phyloP scores from a whole-genome alignment of 2,797 vertebrate genomes.

The Glyptemys insculpta region DNA sequence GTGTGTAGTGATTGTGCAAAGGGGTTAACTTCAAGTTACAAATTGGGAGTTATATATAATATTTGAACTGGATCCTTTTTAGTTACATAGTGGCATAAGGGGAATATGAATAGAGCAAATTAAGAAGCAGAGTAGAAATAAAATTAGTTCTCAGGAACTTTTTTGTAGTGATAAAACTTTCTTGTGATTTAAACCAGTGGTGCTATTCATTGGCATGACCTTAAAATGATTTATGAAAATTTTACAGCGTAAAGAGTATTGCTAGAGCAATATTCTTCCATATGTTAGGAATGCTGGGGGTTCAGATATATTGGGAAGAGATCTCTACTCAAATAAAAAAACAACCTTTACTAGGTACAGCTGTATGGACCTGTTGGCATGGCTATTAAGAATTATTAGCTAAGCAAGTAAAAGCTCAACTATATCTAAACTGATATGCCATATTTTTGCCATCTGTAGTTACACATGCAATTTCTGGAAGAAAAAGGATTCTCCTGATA shows the following conservation, averaged over 20 bases:
- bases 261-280: not conserved
- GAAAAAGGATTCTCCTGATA: not conserved
- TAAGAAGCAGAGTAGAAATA: too few species aligned
- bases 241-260: not conserved
- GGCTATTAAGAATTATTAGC: not conserved
- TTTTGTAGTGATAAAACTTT: not conserved
- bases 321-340: not conserved
- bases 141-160: not conserved
- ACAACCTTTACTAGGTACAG: not conserved
- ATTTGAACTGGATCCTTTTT: too few species aligned
- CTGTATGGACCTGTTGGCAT: not conserved
- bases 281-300: not conserved
- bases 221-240: not conserved
- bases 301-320: not conserved
- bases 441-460: not conserved
- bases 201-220: not conserved
- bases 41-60: not conserved
- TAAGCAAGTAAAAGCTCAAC: not conserved
- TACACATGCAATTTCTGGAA: not conserved
- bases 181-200: not conserved
- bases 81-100: too few species aligned
- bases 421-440: not conserved
- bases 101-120: too few species aligned
- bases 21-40: not conserved
- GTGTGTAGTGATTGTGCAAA: not conserved